These are phyloP conservation scores for Sepioteuthis lessoniana DNA, from an alignment of 2,888 invertebrate species.

Conservation along the genomic window DNA sequence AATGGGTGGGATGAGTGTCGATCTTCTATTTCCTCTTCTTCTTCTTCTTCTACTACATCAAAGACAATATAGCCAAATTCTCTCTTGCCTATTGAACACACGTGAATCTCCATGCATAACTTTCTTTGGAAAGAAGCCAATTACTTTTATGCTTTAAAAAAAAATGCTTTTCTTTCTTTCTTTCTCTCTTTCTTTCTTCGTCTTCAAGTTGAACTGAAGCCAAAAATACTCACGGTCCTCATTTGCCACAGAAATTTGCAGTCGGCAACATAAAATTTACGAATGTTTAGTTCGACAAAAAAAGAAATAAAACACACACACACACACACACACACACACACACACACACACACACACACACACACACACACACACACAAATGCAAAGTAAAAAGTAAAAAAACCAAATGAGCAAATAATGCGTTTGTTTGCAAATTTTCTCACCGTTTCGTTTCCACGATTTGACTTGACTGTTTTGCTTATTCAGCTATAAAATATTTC, in stretches of 20 bases:
- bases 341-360: too few relatives aligned
- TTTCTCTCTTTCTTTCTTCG: background rate
- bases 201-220: background rate
- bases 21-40: background rate
- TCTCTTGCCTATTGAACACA: background rate
- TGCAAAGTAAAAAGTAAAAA: too few relatives aligned
- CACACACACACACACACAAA: too few relatives aligned
- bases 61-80: background rate
- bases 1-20: background rate
- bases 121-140: background rate
- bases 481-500: too few relatives aligned
- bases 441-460: too few relatives aligned
- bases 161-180: too few relatives aligned
- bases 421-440: too few relatives aligned
- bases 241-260: background rate
- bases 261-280: background rate
- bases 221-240: background rate
- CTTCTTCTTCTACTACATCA: background rate
- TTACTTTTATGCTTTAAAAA: slow-evolving; percentile 1
- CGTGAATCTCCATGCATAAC: background rate
- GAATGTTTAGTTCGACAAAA: background rate
- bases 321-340: too few relatives aligned
- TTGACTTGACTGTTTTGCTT: too few relatives aligned
- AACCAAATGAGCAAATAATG: too few relatives aligned
- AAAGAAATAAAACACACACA: too few relatives aligned